Evolutionary conservation across 2,888 invertebrate genomes (phyloP), one percentile per base, ranked within the genome.

Genomic region (Eristalinus sepulchralis): DNA sequence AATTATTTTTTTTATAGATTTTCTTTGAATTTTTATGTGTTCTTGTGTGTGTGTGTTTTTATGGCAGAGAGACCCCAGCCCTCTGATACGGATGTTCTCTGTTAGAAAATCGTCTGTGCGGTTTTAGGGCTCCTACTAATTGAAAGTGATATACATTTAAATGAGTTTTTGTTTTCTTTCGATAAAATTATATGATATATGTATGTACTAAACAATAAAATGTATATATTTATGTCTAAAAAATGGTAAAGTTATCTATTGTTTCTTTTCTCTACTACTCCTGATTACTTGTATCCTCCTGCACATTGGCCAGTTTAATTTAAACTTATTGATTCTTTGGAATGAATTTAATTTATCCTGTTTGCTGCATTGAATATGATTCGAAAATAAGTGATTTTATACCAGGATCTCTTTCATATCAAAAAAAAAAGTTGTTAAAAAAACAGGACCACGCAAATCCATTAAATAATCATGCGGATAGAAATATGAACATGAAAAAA

Each of bases 1-100:
- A 78, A 53, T 1, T 63, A 36, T 33, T 70, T 75, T 33, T 27
- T 67, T 78, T 75, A 4, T 77, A 68, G 47, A 34, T 55, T 34
- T 68, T 63, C 47, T 53, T 63, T 24, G 27, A 53, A 72, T 64
- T 80, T 60, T 39, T 70, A 57, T 31, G 2, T 13, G 20, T 55
- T 31, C 67, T 11, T 63, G 33, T 73, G 83, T 72, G 47, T 22
- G 88, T 88, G 91, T 89, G 47, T 47, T 47, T 17, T 92, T 94
- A 94, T 92, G 94, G 57, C 24, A 57, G 57, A 94, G 95, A 96
- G 95, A 96, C 96, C 94, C 96, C 96, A 94, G 97, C 97, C 95
- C 98, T 97, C 95, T 97, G 97, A 96, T 98, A 98, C 94, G 98
- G 98, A 96, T 98, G 98, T 94, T 98, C 98, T 95, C 98, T 91